Conservation (phyloP, 2,888 invertebrate genomes). For the Aspidiotus rigidus region DNA sequence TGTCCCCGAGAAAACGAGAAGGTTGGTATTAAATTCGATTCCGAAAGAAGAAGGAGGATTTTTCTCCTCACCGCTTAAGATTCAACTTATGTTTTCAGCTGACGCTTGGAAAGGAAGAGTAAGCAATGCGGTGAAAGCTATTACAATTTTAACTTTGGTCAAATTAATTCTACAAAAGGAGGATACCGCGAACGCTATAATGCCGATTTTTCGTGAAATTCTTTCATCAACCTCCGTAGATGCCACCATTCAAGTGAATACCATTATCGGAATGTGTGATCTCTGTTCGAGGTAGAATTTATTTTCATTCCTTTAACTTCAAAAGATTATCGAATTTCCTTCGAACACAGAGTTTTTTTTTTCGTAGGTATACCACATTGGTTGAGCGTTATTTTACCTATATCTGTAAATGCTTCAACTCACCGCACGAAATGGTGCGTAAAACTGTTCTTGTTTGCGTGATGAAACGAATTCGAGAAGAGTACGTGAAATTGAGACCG, state of each 20-base stretch:
- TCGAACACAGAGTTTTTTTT: background rate
- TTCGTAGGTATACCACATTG: slow-evolving; percentile 16
- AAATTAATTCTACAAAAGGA: slow-evolving; percentile 26
- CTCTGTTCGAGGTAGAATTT: slow-evolving; percentile 24
- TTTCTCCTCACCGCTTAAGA: background rate
- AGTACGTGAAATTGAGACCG: slow-evolving; percentile 30
- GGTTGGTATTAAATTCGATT: slow-evolving; percentile 1
- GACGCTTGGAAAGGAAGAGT: slow-evolving; percentile 19
- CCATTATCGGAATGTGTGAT: slow-evolving; percentile 27
- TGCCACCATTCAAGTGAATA: slow-evolving; percentile 25
- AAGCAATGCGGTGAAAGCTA: slow-evolving; percentile 20
- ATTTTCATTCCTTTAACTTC: slow-evolving; percentile 3
- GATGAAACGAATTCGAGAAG: slow-evolving; percentile 23
- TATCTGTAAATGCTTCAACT: slow-evolving; percentile 27
- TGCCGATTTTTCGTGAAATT: slow-evolving; percentile 26
- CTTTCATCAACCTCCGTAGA: slow-evolving; percentile 18
- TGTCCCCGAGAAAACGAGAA: slow-evolving; percentile 17
- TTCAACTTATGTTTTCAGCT: background rate
- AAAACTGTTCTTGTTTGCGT: slow-evolving; percentile 19
- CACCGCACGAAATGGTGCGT: slow-evolving; percentile 22
- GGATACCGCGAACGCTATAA: slow-evolving; percentile 21
- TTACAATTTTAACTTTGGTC: slow-evolving; percentile 20
- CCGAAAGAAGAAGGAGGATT: background rate
- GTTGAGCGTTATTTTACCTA: slow-evolving; percentile 27
- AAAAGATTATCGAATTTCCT: background rate